Evolutionary conservation across 1,140 invertebrate genomes (phyloP).

Genomic region (Protaetia brevitarsis): DNA sequence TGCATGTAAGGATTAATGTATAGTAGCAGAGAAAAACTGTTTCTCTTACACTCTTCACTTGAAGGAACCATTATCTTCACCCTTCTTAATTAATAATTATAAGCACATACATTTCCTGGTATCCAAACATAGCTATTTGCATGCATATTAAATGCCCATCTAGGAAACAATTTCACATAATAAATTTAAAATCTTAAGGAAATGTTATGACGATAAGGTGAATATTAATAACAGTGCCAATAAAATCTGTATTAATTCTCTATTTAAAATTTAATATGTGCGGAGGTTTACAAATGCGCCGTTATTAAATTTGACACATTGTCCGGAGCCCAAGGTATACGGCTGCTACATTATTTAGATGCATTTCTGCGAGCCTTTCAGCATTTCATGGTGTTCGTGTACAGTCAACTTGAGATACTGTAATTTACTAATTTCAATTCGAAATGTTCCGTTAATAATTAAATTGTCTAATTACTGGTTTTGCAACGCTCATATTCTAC

Average conservation of each 20-base stretch:
- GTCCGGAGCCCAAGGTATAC: not conserved
- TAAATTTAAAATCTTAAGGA: too few relatives aligned
- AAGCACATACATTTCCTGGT: too few relatives aligned
- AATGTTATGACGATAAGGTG: not conserved
- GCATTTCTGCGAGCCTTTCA: not conserved
- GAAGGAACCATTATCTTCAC: too few relatives aligned
- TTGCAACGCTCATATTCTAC: too few relatives aligned
- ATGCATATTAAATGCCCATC: too few relatives aligned
- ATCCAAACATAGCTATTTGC: too few relatives aligned
- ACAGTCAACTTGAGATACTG: conserved; percentile 4
- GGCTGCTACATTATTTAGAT: not conserved
- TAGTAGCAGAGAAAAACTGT: too few relatives aligned
- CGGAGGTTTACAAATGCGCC: not conserved
- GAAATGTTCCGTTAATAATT: conserved; percentile 4
- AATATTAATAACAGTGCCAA: not conserved
- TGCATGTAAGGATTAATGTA: too few relatives aligned
- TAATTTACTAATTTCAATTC: conserved; percentile 17
- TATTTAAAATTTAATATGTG: not conserved
- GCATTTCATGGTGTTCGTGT: not conserved
- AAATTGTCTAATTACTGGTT: conserved; percentile 5
- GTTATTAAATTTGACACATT: conserved; percentile 14
- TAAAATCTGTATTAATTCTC: not conserved
- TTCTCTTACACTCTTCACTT: too few relatives aligned
- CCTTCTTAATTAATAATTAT: too few relatives aligned
- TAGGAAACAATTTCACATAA: not conserved